Evolutionary conservation across 2,113 vertebrate genomes (phyloP), one percentile per base, ranked within the genome.

Genomic region (Saimiri boliviensis): DNA sequence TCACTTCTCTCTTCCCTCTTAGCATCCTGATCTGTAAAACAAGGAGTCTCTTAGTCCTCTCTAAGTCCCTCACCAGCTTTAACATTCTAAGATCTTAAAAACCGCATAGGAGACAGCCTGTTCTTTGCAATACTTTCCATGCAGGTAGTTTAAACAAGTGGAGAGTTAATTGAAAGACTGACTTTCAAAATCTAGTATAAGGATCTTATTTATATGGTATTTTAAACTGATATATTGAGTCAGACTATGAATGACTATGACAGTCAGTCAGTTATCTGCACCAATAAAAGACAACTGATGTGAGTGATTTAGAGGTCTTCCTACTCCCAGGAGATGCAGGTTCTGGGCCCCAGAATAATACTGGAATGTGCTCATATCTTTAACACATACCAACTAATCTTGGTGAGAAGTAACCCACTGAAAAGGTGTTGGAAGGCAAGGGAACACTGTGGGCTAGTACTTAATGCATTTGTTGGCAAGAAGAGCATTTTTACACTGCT

Each of bases 1-100:
- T 91, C 71, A 88, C 17, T 92, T 94, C n/a, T 89, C 25, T 97
- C 63, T 87, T 70, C 54, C 21, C 30, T 49, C 16, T 95, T 25
- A 6, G 1, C 86, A 16, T 54, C 42, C 54, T 89, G 35, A 63
- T 89, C 68, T 96, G 45, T 84, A 87, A 82, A 79, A 79, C 6
- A 2, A 89, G 32, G 12, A 25, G 16, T 95, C 21, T 10, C 32
- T 80, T 35, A 27, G 47, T 91, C 47, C 54, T 19, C 27, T n/a
- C 37, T 35, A 81, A 92, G 56, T 42, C 19, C 20, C 21, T 87
- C 42, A 52, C 5, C n/a, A 76, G 42, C 74, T 83, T 86, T 83
- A 56, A 35, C 25, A 89, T 66, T 79, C 8, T 70, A 52, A 91
- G 23, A 2, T 25, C 77, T 71, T 16, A 66, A 88, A 82, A 86